These are phyloP conservation scores for Phasia obesa DNA, from an alignment of 2,888 invertebrate genomes.

Conservation along the genomic window DNA sequence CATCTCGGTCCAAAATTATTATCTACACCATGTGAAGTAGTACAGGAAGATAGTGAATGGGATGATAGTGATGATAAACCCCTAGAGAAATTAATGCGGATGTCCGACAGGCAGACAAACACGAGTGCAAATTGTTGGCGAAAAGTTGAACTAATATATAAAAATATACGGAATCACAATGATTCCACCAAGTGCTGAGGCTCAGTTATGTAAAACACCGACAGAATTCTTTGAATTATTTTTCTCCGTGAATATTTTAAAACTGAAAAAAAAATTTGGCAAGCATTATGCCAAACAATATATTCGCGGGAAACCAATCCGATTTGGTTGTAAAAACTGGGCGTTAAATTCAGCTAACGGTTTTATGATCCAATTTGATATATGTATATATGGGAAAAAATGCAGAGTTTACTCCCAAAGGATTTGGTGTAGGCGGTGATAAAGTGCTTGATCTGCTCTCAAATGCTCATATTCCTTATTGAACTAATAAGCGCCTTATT, in stretches of 20 bases:
- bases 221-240: no score
- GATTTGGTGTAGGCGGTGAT: slow-evolving; percentile 19
- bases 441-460: background rate
- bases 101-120: no score
- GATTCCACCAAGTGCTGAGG: no score
- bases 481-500: no score
- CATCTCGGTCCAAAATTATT: slow-evolving; percentile 35
- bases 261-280: no score
- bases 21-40: slow-evolving; percentile 33
- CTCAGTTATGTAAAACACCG: no score
- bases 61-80: slow-evolving; percentile 23
- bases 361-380: no score
- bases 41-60: slow-evolving; percentile 11
- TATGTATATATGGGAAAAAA: background rate
- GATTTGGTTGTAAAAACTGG: slow-evolving; percentile 22
- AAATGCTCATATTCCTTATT: no score
- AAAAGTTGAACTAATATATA: no score
- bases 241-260: no score
- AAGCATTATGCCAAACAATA: background rate
- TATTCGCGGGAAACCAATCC: background rate
- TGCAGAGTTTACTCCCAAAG: background rate
- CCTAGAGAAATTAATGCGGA: slow-evolving; percentile 14
- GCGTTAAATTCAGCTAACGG: background rate
- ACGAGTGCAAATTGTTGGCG: no score
- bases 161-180: no score